Evolutionary conservation across 2,113 vertebrate genomes (phyloP).

Genomic region (Scortum barcoo): DNA sequence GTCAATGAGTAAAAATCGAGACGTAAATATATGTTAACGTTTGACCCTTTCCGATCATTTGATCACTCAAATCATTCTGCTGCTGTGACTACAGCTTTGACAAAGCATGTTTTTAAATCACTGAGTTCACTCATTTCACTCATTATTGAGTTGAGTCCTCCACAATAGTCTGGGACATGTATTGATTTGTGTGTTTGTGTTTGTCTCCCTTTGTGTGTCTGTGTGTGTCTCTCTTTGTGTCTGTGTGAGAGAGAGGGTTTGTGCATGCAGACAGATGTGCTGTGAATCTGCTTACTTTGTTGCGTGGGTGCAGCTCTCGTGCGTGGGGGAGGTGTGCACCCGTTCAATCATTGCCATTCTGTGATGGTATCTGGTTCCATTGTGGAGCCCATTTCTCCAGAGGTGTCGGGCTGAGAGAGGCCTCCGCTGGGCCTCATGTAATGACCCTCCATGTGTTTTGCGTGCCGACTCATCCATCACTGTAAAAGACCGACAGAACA

Average conservation of each 20-base stretch:
- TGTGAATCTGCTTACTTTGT: slow-evolving; percentile 33
- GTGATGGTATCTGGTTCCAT: slow-evolving; percentile 52
- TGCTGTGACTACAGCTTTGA: slow-evolving; percentile 7
- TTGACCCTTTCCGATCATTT: neutral
- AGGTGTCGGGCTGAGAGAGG: slow-evolving; percentile 40
- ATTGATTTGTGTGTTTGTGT: slow-evolving; percentile 15
- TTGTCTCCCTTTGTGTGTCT: slow-evolving; percentile 8
- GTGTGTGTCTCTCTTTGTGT: neutral
- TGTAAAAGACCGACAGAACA: slow-evolving; percentile 50
- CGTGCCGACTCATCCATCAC: slow-evolving; percentile 74
- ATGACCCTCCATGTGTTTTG: slow-evolving; percentile 60
- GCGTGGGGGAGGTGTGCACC: neutral
- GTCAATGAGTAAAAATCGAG: neutral
- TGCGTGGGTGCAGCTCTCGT: neutral
- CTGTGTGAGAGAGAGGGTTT: neutral
- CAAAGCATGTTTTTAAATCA: neutral
- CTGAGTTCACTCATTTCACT: neutral
- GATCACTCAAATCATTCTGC: neutral
- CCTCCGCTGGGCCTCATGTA: slow-evolving; percentile 52
- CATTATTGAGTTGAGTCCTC: slow-evolving; percentile 23
- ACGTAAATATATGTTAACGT: neutral
- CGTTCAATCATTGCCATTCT: slow-evolving; percentile 36
- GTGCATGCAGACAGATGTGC: slow-evolving; percentile 34
- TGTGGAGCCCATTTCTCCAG: slow-evolving; percentile 40
- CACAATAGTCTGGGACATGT: neutral